Evolutionary conservation across 2,113 vertebrate genomes (phyloP).

Genomic region (Cyprinus carpio): DNA sequence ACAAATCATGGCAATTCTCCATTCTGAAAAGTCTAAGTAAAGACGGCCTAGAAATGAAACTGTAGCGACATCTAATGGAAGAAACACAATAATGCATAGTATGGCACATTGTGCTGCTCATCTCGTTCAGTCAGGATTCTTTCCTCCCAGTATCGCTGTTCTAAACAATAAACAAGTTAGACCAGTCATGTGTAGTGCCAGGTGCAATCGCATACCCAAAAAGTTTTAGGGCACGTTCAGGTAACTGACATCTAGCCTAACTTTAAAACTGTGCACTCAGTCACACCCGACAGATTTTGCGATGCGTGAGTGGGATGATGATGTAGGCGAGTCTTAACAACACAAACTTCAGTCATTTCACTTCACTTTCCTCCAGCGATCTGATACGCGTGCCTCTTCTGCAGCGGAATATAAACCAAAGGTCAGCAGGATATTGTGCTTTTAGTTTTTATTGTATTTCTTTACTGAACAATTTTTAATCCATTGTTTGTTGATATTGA

Average conservation of each 20-base stretch:
- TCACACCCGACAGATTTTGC: not conserved
- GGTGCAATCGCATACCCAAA: not conserved
- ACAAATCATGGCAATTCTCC: too few species aligned
- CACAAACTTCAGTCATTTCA: not conserved
- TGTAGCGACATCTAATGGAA: not conserved
- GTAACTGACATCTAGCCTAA: not conserved
- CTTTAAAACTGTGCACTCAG: not conserved
- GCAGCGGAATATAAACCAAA: not conserved
- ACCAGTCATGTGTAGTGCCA: not conserved
- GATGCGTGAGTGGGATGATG: not conserved
- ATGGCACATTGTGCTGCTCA: not conserved
- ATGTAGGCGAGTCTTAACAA: not conserved
- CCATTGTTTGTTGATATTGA: not conserved
- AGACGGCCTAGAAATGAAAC: not conserved
- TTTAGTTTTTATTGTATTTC: not conserved
- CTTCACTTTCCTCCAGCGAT: not conserved
- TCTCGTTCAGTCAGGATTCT: not conserved
- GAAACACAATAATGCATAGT: not conserved
- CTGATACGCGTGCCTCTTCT: not conserved
- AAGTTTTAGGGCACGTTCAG: not conserved
- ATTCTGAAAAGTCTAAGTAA: not conserved
- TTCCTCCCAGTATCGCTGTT: not conserved
- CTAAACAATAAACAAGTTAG: not conserved
- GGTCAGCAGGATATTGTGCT: not conserved
- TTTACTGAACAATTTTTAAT: not conserved